Evolutionary conservation across 2,888 invertebrate species (phyloP).

Genomic region (Leuctra nigra): DNA sequence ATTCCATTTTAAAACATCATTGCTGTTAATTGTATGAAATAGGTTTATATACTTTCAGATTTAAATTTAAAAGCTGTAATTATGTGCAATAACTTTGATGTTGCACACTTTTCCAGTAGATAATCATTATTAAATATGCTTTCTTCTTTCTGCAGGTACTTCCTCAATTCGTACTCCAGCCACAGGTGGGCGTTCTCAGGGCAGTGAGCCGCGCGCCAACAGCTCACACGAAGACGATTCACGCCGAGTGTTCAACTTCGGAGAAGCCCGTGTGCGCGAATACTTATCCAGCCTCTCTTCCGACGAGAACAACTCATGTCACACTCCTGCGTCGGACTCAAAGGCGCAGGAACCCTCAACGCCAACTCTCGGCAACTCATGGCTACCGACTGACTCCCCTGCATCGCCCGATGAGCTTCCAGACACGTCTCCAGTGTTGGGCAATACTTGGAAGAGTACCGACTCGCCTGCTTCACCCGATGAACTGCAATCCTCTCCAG

Average conservation of each 20-base stretch:
- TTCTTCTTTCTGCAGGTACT: slow-evolving; percentile 29
- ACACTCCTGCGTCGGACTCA: slow-evolving; percentile 2
- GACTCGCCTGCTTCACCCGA: slow-evolving; percentile 8
- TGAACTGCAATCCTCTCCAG: neutral
- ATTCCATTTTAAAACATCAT: no score
- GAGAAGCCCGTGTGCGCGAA: slow-evolving; percentile 44
- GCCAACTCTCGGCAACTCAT: neutral
- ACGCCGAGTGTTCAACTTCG: slow-evolving; percentile 42
- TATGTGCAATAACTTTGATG: no score
- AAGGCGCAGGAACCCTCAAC: neutral
- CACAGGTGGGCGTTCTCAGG: slow-evolving; percentile 23
- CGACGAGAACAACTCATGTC: slow-evolving; percentile 29
- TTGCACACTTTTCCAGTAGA: no score
- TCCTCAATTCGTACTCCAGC: slow-evolving; percentile 35
- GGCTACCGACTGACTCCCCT: neutral
- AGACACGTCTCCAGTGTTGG: neutral
- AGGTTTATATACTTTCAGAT: no score
- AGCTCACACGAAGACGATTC: slow-evolving; percentile 36
- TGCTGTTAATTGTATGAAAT: no score
- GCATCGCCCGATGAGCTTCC: slow-evolving; percentile 9
- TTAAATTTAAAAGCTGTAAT: no score
- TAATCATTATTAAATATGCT: neutral
- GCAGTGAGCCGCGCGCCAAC: slow-evolving; percentile 20
- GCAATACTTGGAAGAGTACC: slow-evolving; percentile 17
- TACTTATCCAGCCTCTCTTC: slow-evolving; percentile 46